A percentile compares a stretch with the other conserved stretches of the same genome.
Evolutionary conservation across 1,140 invertebrate genomes (phyloP).

Genomic region (Pentalonia nigronervosa): DNA sequence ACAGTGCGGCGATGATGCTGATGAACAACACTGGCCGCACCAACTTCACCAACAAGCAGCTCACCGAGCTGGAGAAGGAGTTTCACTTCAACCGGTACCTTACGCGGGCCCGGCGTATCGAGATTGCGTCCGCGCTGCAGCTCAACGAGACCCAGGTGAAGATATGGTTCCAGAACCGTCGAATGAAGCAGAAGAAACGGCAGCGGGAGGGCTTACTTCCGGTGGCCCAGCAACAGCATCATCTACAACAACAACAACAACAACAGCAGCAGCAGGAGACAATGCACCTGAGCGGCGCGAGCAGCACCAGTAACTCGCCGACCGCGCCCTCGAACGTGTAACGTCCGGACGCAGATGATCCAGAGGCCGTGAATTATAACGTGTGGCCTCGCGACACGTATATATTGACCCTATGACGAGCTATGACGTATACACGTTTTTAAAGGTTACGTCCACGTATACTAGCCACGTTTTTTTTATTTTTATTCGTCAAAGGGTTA

Average conservation of each 20-base stretch:
- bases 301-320: slow-evolving; percentile 67
- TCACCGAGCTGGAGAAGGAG: slow-evolving; percentile 98
- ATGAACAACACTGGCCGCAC: slow-evolving; percentile 87
- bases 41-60: slow-evolving; percentile 98
- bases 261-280: slow-evolving; percentile 56
- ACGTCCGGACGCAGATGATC: neutral
- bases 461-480: neutral
- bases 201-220: slow-evolving; percentile 89
- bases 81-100: slow-evolving; percentile 99
- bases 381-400: no score
- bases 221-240: slow-evolving; percentile 65
- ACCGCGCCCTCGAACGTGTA: slow-evolving; percentile 61
- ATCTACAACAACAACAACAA: slow-evolving; percentile 33
- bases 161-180: slow-evolving; percentile 91
- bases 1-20: slow-evolving; percentile 50
- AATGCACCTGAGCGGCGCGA: slow-evolving; percentile 62
- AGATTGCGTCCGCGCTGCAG: slow-evolving; percentile 94
- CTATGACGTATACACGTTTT: neutral
- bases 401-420: neutral
- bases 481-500: neutral
- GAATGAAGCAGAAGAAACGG: slow-evolving; percentile 94
- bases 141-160: slow-evolving; percentile 96
- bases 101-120: slow-evolving; percentile 92
- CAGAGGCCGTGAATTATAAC: neutral
- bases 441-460: neutral